Base-by-base conservation (phyloP, 2,797 vertebrate species). In the Zalophus californianus region DNA sequence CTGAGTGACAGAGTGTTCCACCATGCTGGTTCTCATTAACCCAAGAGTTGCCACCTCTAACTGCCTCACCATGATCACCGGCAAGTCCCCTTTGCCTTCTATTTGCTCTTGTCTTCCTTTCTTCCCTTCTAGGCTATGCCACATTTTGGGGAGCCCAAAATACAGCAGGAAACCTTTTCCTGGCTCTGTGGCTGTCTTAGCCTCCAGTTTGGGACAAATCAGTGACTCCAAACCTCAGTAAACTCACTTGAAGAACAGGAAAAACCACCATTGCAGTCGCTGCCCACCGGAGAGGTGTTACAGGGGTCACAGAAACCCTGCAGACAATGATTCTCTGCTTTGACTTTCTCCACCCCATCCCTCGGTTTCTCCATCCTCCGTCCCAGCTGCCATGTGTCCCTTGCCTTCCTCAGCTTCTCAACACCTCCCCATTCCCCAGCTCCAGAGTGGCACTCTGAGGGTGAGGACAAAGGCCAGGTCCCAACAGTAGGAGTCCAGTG, bases 161-260 rank as follows among this genome's bases (percentile, higher is more conserved):
- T 0, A n/a, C 7, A 78, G 66, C 27, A 29, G 35, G 2, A n/a
- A 56, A 41, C 35, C 29, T 85, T 90, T 32, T 62, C 58, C 89
- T 77, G 13, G 16, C 32, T 25, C 79, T 23, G 38, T 1, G 20
- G 23, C 82, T 41, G 35, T 83, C 86, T 58, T 35, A 6, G 48
- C 70, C 9, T 27, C 32, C 54, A 85, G 64, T 62, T 13, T 32
- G 62, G 94, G 91, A 50, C 52, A 66, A 86, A 12, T 29, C 48
- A 1, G 48, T 80, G 75, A 35, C 73, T 85, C 35, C 72, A 66
- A 93, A 77, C 83, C 60, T 95, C 80, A 64, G 58, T 35, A 21
- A 91, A 86, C 64, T 66, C 9, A 4, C 38, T 70, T 52, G 52
- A 86, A 77, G 96, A 94, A 32, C 35, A 95, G 70, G 56, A 86